These are phyloP conservation scores for Girardinus metallicus DNA, from an alignment of 2,797 vertebrate genomes.

Conservation along the genomic window DNA sequence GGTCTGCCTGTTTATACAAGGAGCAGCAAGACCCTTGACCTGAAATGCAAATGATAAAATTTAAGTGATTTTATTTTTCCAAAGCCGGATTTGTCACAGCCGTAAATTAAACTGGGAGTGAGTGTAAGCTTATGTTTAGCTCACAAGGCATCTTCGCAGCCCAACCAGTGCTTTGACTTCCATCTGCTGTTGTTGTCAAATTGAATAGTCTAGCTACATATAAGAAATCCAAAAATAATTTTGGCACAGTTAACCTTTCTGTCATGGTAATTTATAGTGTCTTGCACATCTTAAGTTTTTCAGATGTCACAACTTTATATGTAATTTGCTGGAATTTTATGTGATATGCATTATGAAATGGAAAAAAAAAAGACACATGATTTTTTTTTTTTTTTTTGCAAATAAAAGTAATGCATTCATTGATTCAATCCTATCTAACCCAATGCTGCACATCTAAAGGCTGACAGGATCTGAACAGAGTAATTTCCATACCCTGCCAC, in stretches of 20 bases:
- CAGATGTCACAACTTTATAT: background rate
- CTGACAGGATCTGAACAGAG: background rate
- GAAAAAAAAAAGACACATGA: background rate
- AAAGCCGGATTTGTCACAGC: slow-evolving; percentile 37
- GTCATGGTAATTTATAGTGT: background rate
- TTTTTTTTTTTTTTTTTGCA: background rate
- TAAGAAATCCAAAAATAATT: slow-evolving; percentile 26
- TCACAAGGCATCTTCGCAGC: background rate
- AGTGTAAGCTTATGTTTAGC: slow-evolving; percentile 25
- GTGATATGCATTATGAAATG: background rate
- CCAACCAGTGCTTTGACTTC: slow-evolving; percentile 4
- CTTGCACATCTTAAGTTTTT: background rate
- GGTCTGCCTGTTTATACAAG: slow-evolving; percentile 55
- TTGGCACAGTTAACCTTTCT: slow-evolving; percentile 35
- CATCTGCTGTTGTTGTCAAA: slow-evolving; percentile 35
- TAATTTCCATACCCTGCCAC: background rate
- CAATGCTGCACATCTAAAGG: background rate
- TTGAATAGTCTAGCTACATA: background rate
- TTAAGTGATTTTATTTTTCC: slow-evolving; percentile 50
- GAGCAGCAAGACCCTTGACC: slow-evolving; percentile 60
- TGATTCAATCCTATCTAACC: background rate
- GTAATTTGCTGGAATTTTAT: background rate
- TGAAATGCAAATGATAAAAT: slow-evolving; percentile 60
- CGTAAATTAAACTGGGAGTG: slow-evolving; percentile 28
- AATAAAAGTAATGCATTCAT: background rate